Evolutionary conservation across 2,888 invertebrate species (phyloP).

Genomic region (Mallateleia sp.): DNA sequence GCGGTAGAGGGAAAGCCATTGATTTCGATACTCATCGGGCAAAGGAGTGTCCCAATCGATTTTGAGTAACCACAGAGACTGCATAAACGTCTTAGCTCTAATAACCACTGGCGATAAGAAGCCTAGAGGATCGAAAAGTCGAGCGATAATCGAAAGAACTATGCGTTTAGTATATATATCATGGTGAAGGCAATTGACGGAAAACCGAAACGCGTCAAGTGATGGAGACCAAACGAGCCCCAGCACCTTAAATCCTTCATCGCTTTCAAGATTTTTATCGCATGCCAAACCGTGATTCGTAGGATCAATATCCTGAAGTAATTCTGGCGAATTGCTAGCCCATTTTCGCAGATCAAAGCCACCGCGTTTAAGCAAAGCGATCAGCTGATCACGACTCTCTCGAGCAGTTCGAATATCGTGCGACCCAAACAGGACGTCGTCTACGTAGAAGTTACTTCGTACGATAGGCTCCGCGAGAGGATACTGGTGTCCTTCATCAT

Average conservation of each 20-base stretch:
- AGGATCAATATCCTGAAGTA: not conserved
- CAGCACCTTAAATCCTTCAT: not conserved
- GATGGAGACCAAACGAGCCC: not conserved
- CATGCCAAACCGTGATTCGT: not conserved
- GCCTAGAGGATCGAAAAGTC: not conserved
- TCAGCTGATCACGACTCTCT: not conserved
- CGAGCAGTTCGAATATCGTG: not conserved
- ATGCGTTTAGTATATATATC: not conserved
- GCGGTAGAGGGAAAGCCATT: not conserved
- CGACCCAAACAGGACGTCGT: not conserved
- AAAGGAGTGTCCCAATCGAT: not conserved
- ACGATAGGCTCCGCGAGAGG: not conserved
- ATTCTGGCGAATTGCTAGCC: not conserved
- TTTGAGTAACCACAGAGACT: not conserved
- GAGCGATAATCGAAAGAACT: not conserved
- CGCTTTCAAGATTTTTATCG: too few relatives aligned
- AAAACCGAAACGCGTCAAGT: not conserved
- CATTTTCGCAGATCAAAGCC: conserved; percentile 11
- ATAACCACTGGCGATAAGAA: not conserved
- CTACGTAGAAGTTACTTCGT: not conserved
- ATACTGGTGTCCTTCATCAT: conserved; percentile 3
- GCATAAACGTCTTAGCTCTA: not conserved
- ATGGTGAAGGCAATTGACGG: not conserved
- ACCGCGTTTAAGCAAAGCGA: not conserved
- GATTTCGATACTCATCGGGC: not conserved